A percentile compares a stretch with the other conserved stretches of the same genome.
These are phyloP conservation scores for Fulmarus glacialis DNA, from an alignment of 2,113 vertebrate species.

Conservation along the genomic window DNA sequence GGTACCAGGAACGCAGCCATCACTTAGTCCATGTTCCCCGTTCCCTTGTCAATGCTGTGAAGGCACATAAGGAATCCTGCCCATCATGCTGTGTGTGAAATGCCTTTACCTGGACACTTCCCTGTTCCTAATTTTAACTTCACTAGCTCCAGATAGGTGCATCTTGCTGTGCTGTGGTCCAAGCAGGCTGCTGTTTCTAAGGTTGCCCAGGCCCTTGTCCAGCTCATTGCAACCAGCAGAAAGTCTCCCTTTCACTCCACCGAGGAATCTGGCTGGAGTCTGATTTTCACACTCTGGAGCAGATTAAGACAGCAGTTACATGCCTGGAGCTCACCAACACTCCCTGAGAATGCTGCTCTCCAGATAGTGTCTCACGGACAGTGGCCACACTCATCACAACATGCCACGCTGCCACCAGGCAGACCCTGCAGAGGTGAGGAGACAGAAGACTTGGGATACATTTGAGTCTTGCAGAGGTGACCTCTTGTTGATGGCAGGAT, in stretches of 20 bases:
- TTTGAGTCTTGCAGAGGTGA: neutral
- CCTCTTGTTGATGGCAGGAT: neutral
- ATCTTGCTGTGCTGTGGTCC: neutral
- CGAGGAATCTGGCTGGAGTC: neutral
- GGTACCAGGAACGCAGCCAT: neutral
- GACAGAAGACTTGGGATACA: neutral
- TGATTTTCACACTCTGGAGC: neutral
- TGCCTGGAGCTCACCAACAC: neutral
- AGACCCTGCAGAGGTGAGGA: neutral
- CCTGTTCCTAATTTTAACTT: neutral
- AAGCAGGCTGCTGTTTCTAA: neutral
- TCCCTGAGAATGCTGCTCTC: neutral
- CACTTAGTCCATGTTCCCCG: neutral
- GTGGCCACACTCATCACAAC: neutral
- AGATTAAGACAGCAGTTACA: neutral
- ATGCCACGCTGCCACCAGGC: rapidly evolving
- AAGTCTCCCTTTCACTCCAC: neutral
- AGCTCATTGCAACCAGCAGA: neutral
- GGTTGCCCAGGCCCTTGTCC: neutral
- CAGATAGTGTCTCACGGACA: neutral
- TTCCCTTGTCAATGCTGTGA: neutral
- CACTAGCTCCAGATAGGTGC: neutral
- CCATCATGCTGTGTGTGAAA: rapidly evolving
- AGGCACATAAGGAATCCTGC: neutral
- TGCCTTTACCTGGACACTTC: neutral